Conservation (phyloP, 2,888 invertebrate genomes). For the Caenorhabditis sp. region DNA sequence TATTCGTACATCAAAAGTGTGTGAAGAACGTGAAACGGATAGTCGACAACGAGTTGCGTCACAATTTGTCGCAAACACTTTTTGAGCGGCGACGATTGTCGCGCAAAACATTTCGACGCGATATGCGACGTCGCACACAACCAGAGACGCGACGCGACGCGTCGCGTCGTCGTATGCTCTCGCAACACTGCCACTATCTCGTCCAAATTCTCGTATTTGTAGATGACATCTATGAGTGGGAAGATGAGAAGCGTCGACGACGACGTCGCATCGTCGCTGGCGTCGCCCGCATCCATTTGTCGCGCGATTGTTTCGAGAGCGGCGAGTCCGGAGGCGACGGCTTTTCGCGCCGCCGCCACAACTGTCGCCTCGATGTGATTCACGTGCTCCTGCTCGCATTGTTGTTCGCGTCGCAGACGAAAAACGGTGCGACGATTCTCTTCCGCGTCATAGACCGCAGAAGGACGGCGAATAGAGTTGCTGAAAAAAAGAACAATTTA, state of each 20-base stretch:
- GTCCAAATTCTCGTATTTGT: slow-evolving; percentile 37
- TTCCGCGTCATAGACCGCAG: background rate
- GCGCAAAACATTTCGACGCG: slow-evolving; percentile 39
- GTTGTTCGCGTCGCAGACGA: slow-evolving; percentile 18
- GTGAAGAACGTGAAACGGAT: slow-evolving; percentile 48
- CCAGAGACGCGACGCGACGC: slow-evolving; percentile 29
- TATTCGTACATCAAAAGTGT: slow-evolving; percentile 48
- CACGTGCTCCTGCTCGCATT: slow-evolving; percentile 29
- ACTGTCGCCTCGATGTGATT: slow-evolving; percentile 15
- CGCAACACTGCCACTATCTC: slow-evolving; percentile 16
- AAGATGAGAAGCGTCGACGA: slow-evolving; percentile 40
- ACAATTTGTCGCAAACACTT: slow-evolving; percentile 28
- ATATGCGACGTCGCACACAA: slow-evolving; percentile 44
- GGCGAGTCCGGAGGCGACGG: slow-evolving; percentile 29
- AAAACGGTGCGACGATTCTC: slow-evolving; percentile 2
- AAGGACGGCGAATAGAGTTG: background rate
- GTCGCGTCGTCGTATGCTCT: background rate
- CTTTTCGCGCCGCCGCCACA: slow-evolving; percentile 16
- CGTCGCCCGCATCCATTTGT: background rate
- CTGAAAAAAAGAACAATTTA: background rate
- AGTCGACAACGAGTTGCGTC: slow-evolving; percentile 37
- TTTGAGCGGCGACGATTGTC: slow-evolving; percentile 9
- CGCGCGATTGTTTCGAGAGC: slow-evolving; percentile 15
- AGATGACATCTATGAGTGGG: slow-evolving; percentile 52
- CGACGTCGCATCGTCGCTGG: slow-evolving; percentile 24